A percentile compares a stretch with the other conserved stretches of the same genome.
Evolutionary conservation across 2,888 invertebrate genomes (phyloP).

Genomic region (Luffia ferchaultella): DNA sequence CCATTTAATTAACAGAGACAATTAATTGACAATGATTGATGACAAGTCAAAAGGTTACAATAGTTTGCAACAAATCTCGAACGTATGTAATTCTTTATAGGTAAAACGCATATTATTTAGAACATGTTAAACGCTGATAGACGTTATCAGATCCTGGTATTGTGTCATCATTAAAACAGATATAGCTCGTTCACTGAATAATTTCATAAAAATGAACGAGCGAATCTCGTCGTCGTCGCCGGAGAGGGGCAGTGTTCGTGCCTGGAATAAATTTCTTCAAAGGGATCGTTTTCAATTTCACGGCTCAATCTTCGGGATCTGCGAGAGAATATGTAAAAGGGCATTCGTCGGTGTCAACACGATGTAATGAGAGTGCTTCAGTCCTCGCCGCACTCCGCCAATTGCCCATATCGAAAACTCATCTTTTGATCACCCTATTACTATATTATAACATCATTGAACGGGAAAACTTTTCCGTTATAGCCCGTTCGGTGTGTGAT

Average conservation of each 20-base stretch:
- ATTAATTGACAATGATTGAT: too few relatives aligned
- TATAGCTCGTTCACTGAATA: conserved; percentile 54
- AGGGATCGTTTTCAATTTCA: conserved; percentile 66
- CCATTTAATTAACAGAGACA: too few relatives aligned
- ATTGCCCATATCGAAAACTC: neutral
- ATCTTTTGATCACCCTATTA: neutral
- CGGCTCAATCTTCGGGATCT: conserved; percentile 65
- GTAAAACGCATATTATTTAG: too few relatives aligned
- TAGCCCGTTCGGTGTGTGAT: too few relatives aligned
- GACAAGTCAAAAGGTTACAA: too few relatives aligned
- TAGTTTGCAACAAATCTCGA: too few relatives aligned
- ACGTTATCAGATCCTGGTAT: too few relatives aligned
- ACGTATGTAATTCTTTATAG: too few relatives aligned
- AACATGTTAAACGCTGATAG: too few relatives aligned
- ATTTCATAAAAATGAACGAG: conserved; percentile 64
- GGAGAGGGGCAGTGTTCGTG: conserved; percentile 60
- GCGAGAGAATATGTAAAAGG: conserved; percentile 61
- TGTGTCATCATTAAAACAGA: conserved; percentile 10
- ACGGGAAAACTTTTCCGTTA: neutral
- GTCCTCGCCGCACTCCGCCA: neutral
- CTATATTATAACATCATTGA: neutral
- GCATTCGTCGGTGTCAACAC: conserved; percentile 64
- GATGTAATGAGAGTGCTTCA: conserved; percentile 51
- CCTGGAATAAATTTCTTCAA: conserved; percentile 63
- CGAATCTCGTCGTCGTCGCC: conserved; percentile 57